Conservation (phyloP, 2,113 vertebrate species). For the Limnothrissa miodon region DNA sequence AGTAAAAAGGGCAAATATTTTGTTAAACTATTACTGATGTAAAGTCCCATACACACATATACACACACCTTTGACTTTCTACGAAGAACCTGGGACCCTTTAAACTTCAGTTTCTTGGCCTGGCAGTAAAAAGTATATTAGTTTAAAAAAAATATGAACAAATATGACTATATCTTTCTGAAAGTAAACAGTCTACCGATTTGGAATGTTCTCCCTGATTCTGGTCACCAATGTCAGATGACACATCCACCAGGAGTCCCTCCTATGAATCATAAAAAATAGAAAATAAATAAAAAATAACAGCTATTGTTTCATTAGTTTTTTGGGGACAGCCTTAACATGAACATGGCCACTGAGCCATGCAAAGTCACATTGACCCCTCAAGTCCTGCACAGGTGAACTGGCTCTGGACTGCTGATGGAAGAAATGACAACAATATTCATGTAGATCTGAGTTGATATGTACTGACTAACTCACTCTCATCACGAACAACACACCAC, state of each 20-base stretch:
- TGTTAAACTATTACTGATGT: too few relatives aligned
- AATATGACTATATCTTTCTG: too few relatives aligned
- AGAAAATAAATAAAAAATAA: too few relatives aligned
- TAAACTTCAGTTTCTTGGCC: not conserved
- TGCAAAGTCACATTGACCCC: not conserved
- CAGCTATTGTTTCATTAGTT: not conserved
- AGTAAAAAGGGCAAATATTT: too few relatives aligned
- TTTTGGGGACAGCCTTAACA: not conserved
- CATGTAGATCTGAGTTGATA: not conserved
- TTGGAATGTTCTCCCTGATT: not conserved
- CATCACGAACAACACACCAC: too few relatives aligned
- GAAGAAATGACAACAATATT: not conserved
- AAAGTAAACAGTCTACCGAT: not conserved
- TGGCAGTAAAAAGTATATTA: not conserved
- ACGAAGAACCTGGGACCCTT: not conserved
- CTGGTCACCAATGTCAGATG: not conserved
- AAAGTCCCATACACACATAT: not conserved
- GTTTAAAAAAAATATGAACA: not conserved
- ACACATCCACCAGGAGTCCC: not conserved
- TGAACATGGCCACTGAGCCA: not conserved
- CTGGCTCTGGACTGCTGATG: not conserved
- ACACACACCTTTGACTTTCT: constrained; percentile 27
- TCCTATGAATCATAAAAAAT: too few relatives aligned
- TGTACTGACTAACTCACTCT: not conserved
- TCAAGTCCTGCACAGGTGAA: not conserved